phyloP scores from a whole-genome alignment of 1,140 invertebrate species.

The Drosophila quadrilineata region DNA sequence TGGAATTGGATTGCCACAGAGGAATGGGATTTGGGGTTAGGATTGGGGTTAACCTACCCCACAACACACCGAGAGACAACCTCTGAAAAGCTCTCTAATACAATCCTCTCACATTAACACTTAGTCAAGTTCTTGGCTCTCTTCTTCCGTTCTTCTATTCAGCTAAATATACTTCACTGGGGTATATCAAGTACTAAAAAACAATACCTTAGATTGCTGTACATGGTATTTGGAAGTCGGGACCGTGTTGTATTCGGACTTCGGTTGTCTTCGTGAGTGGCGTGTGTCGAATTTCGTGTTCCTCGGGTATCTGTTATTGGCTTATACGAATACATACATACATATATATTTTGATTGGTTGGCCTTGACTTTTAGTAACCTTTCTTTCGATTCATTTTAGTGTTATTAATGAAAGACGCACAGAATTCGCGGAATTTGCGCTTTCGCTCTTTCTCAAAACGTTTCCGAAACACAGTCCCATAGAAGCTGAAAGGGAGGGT shows the following conservation, averaged over 20 bases:
- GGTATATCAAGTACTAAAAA: too few species aligned
- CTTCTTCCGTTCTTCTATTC: constrained; percentile 15
- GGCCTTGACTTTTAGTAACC: constrained; percentile 79
- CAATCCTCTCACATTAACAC: constrained; percentile 60
- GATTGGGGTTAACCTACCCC: background rate
- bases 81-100: too few species aligned
- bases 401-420: constrained; percentile 64
- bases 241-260: background rate
- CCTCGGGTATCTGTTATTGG: constrained; percentile 25
- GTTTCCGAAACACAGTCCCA: background rate
- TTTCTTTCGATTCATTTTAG: constrained; percentile 73
- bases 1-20: constrained; percentile 19
- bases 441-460: constrained; percentile 16
- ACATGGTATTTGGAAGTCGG: constrained; percentile 2
- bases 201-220: background rate
- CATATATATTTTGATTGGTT: constrained; percentile 43
- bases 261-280: constrained; percentile 16
- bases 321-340: too few species aligned
- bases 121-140: constrained; percentile 49
- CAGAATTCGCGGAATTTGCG: constrained; percentile 58
- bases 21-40: background rate
- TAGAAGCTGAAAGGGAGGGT: too few species aligned
- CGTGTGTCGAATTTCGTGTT: constrained; percentile 63
- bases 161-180: background rate
- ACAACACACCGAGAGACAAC: too few species aligned